A percentile compares a stretch with the other conserved stretches of the same genome.
phyloP scores from a whole-genome alignment of 2,888 invertebrate species.

The Oscheius sp. region DNA sequence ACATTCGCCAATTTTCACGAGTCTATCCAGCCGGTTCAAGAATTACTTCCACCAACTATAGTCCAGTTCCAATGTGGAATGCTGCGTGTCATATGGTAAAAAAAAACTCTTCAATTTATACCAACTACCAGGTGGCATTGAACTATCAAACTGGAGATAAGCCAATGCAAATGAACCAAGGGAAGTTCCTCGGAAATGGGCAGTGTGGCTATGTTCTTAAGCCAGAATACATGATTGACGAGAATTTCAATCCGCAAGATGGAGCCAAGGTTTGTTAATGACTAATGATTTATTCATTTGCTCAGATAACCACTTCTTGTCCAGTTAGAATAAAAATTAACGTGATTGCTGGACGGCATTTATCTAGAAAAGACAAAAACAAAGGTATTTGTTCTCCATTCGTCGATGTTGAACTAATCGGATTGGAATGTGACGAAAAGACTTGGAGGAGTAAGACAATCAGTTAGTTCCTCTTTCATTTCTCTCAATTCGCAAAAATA shows the following conservation, averaged over 20 bases:
- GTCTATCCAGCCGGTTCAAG: constrained; percentile 90
- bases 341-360: constrained; percentile 87
- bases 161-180: constrained; percentile 93
- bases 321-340: constrained; percentile 58
- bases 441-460: constrained; percentile 83
- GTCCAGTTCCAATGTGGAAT: constrained; percentile 93
- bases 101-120: background rate
- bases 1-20: constrained; percentile 82
- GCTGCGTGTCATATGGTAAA: constrained; percentile 90
- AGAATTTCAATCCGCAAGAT: constrained; percentile 80
- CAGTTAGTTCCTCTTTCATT: constrained; percentile 76
- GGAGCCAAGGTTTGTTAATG: constrained; percentile 56
- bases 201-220: constrained; percentile 89
- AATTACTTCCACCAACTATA: constrained; percentile 95
- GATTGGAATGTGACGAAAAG: constrained; percentile 74
- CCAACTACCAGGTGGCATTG: constrained; percentile 77
- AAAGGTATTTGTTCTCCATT: constrained; percentile 70
- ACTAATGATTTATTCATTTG: background rate
- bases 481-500: constrained; percentile 71
- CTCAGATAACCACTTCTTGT: constrained; percentile 67
- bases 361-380: constrained; percentile 79
- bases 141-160: constrained; percentile 96
- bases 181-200: constrained; percentile 90
- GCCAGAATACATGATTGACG: constrained; percentile 86
- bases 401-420: constrained; percentile 66